Evolutionary conservation across 2,888 invertebrate genomes (phyloP), one percentile per base, ranked within the genome.

Genomic region (Cerceris ruficornis): DNA sequence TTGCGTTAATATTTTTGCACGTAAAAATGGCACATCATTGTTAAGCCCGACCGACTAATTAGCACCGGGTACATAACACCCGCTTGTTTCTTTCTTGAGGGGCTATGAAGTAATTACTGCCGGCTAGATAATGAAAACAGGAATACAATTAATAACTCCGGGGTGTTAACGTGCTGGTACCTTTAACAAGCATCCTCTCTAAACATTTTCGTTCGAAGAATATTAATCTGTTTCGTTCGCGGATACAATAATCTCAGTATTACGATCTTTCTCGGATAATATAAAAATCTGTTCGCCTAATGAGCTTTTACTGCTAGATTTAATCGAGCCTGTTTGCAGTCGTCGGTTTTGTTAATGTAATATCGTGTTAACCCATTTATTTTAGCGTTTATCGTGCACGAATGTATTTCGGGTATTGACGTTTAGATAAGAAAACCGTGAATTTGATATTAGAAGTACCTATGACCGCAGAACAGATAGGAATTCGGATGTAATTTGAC

Each of bases 141-240:
- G 58, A 58, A 14, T 14, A 41, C n/a, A 58, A 58, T 58, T 58
- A 41, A 58, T 13, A 42, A 15, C 41, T 58, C 58, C 13, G 11
- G n/a, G 2, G n/a, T 50, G 6, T 50, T n/a, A n/a, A n/a, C n/a
- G 28, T 28, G 28, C 28, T 28, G 4, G 28, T 28, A 28, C 28
- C 28, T 28, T 28, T 28, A 28, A 28, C 28, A 28, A 28, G 28
- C 28, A 28, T 28, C 28, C 28, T 28, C 28, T 28, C 28, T 1
- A 28, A 28, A 28, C 28, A 28, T 28, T 28, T 28, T 28, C 28
- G 28, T 28, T 28, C 28, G 28, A 2, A 28, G 28, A 28, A 28
- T 28, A 28, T 28, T 28, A 28, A 28, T 28, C 4, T 28, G 28
- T 28, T 28, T 28, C 28, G 28, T 28, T 4, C 28, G 28, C 28